These are phyloP conservation scores for Coregonus suidteri DNA, from an alignment of 2,797 vertebrate species.

Conservation along the genomic window DNA sequence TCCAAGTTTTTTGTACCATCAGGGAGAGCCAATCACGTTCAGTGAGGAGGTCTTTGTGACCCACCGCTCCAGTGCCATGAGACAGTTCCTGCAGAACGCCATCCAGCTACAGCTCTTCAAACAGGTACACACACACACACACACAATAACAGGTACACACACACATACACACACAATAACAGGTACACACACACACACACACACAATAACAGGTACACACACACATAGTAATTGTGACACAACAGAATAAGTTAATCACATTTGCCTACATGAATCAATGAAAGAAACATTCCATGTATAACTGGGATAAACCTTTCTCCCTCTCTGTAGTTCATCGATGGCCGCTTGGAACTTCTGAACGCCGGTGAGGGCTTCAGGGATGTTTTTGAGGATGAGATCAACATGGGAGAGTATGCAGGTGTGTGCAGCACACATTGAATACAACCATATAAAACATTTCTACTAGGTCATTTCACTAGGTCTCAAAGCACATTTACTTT, in stretches of 20 bases:
- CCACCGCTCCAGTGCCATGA: constrained; percentile 93
- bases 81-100: constrained; percentile 93
- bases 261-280: too few relatives aligned
- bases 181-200: too few relatives aligned
- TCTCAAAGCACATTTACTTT: too few relatives aligned
- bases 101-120: constrained; percentile 98
- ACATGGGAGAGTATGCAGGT: constrained; percentile 94
- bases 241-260: too few relatives aligned
- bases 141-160: too few relatives aligned
- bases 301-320: constrained; percentile 11
- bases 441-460: too few relatives aligned
- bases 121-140: constrained; percentile 76
- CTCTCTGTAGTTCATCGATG: constrained; percentile 78
- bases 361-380: constrained; percentile 95
- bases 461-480: too few relatives aligned
- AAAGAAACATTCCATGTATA: not conserved
- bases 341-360: constrained; percentile 91
- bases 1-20: constrained; percentile 24
- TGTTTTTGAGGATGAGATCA: constrained; percentile 97
- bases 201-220: too few relatives aligned
- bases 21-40: constrained; percentile 96
- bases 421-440: constrained; percentile 34
- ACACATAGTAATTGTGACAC: not conserved
- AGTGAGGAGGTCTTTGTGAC: constrained; percentile 89
- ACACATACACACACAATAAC: not conserved